These are phyloP conservation scores for Mus spicilegus DNA, from an alignment of 2,113 vertebrate genomes.

Conservation along the genomic window DNA sequence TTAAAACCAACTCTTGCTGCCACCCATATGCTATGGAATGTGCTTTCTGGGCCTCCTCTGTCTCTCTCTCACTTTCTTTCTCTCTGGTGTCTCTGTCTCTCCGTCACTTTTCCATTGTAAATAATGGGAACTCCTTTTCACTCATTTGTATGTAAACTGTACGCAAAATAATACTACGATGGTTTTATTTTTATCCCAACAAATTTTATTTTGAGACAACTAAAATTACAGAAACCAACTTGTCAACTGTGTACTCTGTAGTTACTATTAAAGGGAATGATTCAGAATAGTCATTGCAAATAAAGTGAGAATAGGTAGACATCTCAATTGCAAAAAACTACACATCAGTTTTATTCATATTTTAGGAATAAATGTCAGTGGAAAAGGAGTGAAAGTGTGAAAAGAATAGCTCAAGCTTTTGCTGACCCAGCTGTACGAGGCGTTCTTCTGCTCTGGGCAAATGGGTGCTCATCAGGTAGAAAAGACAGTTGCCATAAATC, in stretches of 20 bases:
- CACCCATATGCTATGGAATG: background rate
- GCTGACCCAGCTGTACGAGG: constrained; percentile 42
- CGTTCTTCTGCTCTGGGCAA: constrained; percentile 22
- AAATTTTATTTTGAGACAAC: background rate
- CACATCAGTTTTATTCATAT: background rate
- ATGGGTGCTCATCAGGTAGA: constrained; percentile 44
- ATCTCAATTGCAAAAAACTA: background rate
- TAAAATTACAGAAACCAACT: background rate
- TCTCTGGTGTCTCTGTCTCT: background rate
- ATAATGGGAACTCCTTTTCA: background rate
- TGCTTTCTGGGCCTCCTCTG: background rate
- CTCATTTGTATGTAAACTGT: background rate
- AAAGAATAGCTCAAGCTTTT: background rate
- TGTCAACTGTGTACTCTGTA: accelerated
- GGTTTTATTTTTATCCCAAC: background rate
- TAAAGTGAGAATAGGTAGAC: background rate
- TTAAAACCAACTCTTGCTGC: background rate
- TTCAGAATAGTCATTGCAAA: background rate
- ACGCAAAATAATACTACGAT: background rate
- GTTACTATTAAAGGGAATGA: background rate
- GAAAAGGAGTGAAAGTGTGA: background rate
- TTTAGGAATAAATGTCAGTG: background rate
- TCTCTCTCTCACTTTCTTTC: background rate
- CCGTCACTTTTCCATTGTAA: background rate
- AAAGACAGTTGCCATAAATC: constrained; percentile 78